Percentiles rank a stretch among this genome's conserved stretches.
These are phyloP conservation scores for Tetragonisca angustula DNA, from an alignment of 2,888 invertebrate genomes.

Conservation along the genomic window DNA sequence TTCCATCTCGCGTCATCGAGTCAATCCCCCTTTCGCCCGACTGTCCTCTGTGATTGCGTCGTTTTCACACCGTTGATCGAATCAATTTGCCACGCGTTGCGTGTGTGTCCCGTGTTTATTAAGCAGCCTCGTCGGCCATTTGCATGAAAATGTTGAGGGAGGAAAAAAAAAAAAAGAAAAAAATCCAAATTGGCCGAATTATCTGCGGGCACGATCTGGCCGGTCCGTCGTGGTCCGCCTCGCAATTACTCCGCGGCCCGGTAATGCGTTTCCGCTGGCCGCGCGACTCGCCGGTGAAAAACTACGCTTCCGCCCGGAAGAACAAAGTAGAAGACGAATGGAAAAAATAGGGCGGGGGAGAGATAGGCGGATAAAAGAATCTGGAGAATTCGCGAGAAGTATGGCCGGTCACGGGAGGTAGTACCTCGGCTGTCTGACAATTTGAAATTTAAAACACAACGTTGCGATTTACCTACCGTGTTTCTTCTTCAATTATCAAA, in stretches of 20 bases:
- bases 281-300: slow-evolving; percentile 2
- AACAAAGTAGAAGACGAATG: neutral
- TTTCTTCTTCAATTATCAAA: too few species aligned
- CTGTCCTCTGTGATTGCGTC: slow-evolving; percentile 21
- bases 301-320: neutral
- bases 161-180: neutral
- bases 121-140: slow-evolving; percentile 23
- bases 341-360: neutral
- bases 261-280: slow-evolving; percentile 1
- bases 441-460: neutral
- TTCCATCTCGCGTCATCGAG: neutral
- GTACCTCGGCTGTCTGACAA: neutral
- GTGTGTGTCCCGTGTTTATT: slow-evolving; percentile 47
- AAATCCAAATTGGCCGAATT: slow-evolving; percentile 55
- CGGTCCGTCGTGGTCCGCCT: neutral
- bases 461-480: too few species aligned
- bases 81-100: slow-evolving; percentile 54
- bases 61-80: slow-evolving; percentile 52
- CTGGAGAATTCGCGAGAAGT: neutral
- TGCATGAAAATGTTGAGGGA: slow-evolving; percentile 38
- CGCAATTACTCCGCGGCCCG: neutral
- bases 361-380: neutral
- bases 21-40: too few species aligned
- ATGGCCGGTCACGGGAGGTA: neutral
- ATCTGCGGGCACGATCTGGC: slow-evolving; percentile 32